A percentile compares a stretch with the other conserved stretches of the same genome.
These are phyloP conservation scores for Pseudochirops corinnae DNA, from an alignment of 2,797 vertebrate genomes.

Conservation along the genomic window DNA sequence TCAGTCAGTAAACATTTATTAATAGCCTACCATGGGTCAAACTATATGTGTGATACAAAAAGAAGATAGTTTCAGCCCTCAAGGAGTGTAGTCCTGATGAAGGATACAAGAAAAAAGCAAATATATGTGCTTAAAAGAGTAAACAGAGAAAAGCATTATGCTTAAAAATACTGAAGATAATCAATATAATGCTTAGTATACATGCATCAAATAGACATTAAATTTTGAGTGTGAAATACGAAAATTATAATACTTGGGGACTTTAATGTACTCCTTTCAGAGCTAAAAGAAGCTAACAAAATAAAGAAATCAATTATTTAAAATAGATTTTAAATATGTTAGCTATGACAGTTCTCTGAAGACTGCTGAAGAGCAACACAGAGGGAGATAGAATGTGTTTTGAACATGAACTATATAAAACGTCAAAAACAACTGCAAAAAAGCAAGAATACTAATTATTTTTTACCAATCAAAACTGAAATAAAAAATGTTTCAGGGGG, in stretches of 20 bases:
- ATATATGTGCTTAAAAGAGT: background rate
- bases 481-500: background rate
- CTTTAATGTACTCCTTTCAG: background rate
- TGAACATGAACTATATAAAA: background rate
- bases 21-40: background rate
- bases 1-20: background rate
- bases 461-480: background rate
- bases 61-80: background rate
- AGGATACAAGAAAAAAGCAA: background rate
- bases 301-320: no score
- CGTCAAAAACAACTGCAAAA: background rate
- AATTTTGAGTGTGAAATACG: background rate
- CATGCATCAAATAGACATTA: no score
- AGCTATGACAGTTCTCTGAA: no score
- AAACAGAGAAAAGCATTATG: background rate
- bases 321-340: no score
- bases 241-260: background rate
- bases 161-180: background rate
- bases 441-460: background rate
- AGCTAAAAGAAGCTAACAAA: no score
- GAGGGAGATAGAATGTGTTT: background rate
- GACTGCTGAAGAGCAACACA: background rate
- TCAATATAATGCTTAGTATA: background rate
- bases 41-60: background rate
- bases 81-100: background rate